A percentile compares a stretch with the other conserved stretches of the same genome.
These are phyloP conservation scores for Drosophila picticornis DNA, from an alignment of 2,888 invertebrate genomes.

Conservation along the genomic window DNA sequence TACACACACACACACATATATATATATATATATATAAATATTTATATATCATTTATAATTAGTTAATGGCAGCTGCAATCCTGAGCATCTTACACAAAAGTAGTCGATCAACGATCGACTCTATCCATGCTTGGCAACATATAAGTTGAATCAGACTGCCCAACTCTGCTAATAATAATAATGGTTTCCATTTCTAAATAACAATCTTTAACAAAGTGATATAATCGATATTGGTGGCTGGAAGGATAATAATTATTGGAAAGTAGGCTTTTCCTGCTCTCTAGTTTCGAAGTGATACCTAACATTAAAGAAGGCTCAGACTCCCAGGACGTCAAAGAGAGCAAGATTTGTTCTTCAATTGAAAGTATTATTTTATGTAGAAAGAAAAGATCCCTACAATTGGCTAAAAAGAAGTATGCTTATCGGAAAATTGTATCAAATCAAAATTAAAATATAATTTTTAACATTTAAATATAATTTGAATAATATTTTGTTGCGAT, in stretches of 20 bases:
- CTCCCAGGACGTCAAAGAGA: background rate
- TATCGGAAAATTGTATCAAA: background rate
- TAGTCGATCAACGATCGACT: background rate
- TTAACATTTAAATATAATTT: background rate
- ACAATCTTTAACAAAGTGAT: background rate
- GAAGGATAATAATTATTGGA: background rate
- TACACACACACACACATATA: background rate
- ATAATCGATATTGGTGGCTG: too few species aligned
- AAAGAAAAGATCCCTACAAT: too few species aligned
- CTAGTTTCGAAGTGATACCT: background rate
- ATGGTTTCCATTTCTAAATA: background rate
- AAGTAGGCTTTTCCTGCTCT: too few species aligned
- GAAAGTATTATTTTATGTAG: background rate
- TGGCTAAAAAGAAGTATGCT: background rate
- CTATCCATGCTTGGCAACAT: background rate
- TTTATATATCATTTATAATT: slow-evolving; percentile 20
- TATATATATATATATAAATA: slow-evolving; percentile 3
- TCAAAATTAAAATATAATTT: background rate
- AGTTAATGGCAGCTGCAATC: slow-evolving; percentile 1
- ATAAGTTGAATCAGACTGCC: background rate
- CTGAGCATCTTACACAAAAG: background rate
- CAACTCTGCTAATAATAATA: background rate
- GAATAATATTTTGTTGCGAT: background rate
- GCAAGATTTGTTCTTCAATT: background rate
- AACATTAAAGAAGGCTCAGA: background rate